A percentile compares a stretch with the other conserved stretches of the same genome.
These are phyloP conservation scores for Stegostoma tigrinum DNA, from an alignment of 2,113 vertebrate genomes.

Conservation along the genomic window DNA sequence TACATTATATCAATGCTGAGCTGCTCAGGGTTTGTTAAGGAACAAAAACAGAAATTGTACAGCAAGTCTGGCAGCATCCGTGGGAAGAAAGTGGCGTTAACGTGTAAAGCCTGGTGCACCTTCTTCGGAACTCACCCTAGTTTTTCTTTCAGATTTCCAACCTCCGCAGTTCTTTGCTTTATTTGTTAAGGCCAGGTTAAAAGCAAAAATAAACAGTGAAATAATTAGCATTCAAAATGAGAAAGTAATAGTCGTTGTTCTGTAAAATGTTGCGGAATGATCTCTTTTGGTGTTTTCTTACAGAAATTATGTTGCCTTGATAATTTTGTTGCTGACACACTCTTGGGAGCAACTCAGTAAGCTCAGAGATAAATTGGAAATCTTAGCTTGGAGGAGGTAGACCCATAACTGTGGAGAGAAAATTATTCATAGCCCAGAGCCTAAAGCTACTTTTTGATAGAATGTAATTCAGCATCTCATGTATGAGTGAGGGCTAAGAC, in stretches of 20 bases:
- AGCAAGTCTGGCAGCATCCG: too few species aligned
- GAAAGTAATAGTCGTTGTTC: background rate
- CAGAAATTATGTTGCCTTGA: conserved; percentile 10
- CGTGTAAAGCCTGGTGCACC: too few species aligned
- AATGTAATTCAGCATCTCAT: conserved; percentile 18
- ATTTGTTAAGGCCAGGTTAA: background rate
- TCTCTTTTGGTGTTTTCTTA: background rate
- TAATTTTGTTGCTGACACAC: conserved; percentile 28
- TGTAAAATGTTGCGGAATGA: background rate
- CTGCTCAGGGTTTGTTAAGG: background rate
- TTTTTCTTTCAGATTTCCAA: too few species aligned
- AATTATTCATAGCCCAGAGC: conserved; percentile 28
- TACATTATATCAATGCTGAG: background rate
- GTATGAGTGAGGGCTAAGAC: background rate
- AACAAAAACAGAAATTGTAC: too few species aligned
- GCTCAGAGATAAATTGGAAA: conserved; percentile 34
- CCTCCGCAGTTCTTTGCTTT: too few species aligned
- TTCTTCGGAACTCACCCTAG: too few species aligned
- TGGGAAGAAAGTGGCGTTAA: too few species aligned
- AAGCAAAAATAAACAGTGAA: background rate
- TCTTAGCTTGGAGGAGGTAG: conserved; percentile 25
- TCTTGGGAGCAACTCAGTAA: conserved; percentile 20
- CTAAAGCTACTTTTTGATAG: background rate
- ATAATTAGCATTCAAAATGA: background rate
- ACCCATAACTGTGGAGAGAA: conserved; percentile 16